Percentiles rank a stretch among this genome's conserved stretches.
Conservation (phyloP, 2,888 invertebrate genomes). For the Dexiosoma caninum region DNA sequence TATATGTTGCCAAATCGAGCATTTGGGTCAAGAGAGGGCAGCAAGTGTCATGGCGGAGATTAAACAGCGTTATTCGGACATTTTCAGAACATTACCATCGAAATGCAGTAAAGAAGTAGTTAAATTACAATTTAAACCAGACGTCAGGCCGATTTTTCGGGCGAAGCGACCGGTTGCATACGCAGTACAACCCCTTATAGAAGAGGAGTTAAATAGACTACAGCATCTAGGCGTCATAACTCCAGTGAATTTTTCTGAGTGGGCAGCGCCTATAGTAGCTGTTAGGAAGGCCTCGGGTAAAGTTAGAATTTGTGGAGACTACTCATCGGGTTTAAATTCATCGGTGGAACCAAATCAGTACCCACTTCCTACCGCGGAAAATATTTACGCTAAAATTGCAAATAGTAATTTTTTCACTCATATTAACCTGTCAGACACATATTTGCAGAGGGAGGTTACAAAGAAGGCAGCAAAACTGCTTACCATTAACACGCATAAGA, state of each 20-base stretch:
- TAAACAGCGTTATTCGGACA: not conserved
- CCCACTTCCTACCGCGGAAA: no score
- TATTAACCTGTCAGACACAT: no score
- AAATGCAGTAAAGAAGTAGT: not conserved
- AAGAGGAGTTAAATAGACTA: not conserved
- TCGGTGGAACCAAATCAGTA: no score
- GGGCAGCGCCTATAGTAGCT: constrained; percentile 20
- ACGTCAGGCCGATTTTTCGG: constrained; percentile 6
- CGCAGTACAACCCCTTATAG: not conserved
- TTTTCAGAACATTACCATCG: not conserved
- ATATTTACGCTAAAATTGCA: no score
- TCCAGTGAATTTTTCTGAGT: not conserved
- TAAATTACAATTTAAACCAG: not conserved
- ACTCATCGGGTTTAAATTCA: no score
- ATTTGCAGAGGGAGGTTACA: no score
- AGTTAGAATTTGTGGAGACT: no score
- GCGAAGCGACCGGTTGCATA: constrained; percentile 10
- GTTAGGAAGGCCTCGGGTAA: no score
- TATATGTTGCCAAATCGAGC: constrained; percentile 3
- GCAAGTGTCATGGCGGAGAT: not conserved
- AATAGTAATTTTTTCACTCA: no score
- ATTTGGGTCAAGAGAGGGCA: not conserved
- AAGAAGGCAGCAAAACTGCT: no score
- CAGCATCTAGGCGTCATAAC: not conserved
- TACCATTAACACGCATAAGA: no score